Base-by-base conservation (phyloP, 2,113 vertebrate genomes). In the Uria lomvia region DNA sequence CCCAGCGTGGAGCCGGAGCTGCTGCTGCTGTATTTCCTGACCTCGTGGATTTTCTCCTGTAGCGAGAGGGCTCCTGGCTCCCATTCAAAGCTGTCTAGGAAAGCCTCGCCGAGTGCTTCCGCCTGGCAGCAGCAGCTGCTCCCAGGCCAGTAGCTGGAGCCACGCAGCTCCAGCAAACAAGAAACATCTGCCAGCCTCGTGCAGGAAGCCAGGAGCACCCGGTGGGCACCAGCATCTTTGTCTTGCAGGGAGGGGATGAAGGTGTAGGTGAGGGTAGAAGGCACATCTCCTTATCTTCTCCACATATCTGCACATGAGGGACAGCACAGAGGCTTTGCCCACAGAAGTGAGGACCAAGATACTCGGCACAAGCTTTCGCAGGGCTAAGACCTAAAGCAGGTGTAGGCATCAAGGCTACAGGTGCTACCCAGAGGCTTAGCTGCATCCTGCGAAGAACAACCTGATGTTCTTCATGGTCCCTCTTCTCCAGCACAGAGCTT, bases 51-150 rank as follows among this genome's bases (percentile, higher is more conserved):
- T 84, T 78, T 93, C 86, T 96, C 80, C 96, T 20, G 43, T 42
- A 92, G 88, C 0, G 1, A 92, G 86, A 95, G 88, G 96, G 86
- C 91, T 96, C 76, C 91, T 97, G 97, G 97, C 96, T 94, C 60
- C 80, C 4, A 0, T 87, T 94, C 97, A 96, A 80, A 96, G 91
- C 95, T 96, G 88, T 97, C 95, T 94, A 97, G 95, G 96, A 97
- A 96, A 97, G 91, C 87, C 85, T 92, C 4, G 0, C 83, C 1
- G 34, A 95, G 65, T 40, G 65, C 86, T 92, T 96, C 96, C 47
- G 65, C 90, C 96, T 96, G 95, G 95, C 96, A 97, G 95, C 68
- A 62, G 86, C 91, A 78, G 94, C 93, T 95, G 96, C 94, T 96
- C 88, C 92, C 86, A 81, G 83, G 70, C 70, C 70, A 24, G 80